phyloP scores from a whole-genome alignment of 2,113 vertebrate genomes.

The Oncorhynchus kisutch region DNA sequence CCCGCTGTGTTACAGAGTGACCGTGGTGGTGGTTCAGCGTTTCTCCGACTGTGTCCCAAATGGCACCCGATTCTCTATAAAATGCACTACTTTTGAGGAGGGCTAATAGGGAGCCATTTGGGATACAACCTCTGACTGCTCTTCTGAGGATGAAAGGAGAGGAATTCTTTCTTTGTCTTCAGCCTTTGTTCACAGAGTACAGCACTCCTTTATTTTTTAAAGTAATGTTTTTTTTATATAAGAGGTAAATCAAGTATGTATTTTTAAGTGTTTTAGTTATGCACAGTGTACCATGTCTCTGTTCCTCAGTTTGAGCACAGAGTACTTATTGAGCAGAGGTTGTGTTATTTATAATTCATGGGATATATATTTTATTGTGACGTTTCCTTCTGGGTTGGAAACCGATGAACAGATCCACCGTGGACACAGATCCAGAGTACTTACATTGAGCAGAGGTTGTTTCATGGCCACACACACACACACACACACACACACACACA shows the following conservation, averaged over 20 bases:
- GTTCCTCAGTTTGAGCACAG: constrained; percentile 30
- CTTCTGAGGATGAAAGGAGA: constrained; percentile 46
- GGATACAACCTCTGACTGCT: neutral
- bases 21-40: constrained; percentile 81
- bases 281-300: constrained; percentile 17
- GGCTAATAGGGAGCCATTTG: neutral
- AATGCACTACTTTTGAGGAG: too few relatives aligned
- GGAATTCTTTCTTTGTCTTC: constrained; percentile 45
- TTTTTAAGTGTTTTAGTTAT: constrained; percentile 19
- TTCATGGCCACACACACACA: neutral
- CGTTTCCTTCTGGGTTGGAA: neutral
- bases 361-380: constrained; percentile 35
- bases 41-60: constrained; percentile 30
- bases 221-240: constrained; percentile 37
- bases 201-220: constrained; percentile 16
- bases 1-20: constrained; percentile 84
- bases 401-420: neutral
- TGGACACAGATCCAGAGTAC: too few relatives aligned
- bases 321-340: too few relatives aligned
- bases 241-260: constrained; percentile 40
- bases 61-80: too few relatives aligned
- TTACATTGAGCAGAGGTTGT: too few relatives aligned
- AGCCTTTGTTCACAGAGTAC: constrained; percentile 56
- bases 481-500: too few relatives aligned
- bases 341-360: constrained; percentile 62